Conservation (phyloP, 2,113 vertebrate genomes). For the Catagonus wagneri region DNA sequence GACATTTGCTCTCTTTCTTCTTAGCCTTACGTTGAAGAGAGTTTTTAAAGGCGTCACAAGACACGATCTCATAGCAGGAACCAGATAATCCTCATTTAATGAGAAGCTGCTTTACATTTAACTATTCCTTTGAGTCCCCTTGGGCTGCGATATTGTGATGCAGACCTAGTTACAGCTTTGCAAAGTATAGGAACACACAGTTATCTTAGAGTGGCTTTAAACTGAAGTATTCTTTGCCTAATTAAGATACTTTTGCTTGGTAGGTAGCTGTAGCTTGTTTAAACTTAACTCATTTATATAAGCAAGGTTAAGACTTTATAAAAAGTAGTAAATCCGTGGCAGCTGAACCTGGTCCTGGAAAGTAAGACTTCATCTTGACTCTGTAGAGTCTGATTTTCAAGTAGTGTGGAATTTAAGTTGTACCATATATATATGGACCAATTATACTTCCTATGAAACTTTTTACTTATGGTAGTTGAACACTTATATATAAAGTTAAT, state of each 20-base stretch:
- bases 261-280: slow-evolving; percentile 37
- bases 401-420: neutral
- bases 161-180: slow-evolving; percentile 8
- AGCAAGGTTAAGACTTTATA: neutral
- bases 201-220: slow-evolving; percentile 14
- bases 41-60: slow-evolving; percentile 43
- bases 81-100: slow-evolving; percentile 47
- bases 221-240: neutral
- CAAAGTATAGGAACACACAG: slow-evolving; percentile 3
- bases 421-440: neutral
- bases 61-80: slow-evolving; percentile 34
- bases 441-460: neutral
- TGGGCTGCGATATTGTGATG: neutral
- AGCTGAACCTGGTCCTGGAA: neutral
- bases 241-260: slow-evolving; percentile 46
- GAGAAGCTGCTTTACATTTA: slow-evolving; percentile 37
- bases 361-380: neutral
- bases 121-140: neutral
- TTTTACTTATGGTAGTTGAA: neutral
- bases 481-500: neutral
- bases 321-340: slow-evolving; percentile 8
- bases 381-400: slow-evolving; percentile 41
- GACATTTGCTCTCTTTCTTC: neutral
- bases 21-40: neutral
- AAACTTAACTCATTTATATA: slow-evolving; percentile 28